Conservation (phyloP, 1,140 invertebrate species). For the Leptopilina boulardi region DNA sequence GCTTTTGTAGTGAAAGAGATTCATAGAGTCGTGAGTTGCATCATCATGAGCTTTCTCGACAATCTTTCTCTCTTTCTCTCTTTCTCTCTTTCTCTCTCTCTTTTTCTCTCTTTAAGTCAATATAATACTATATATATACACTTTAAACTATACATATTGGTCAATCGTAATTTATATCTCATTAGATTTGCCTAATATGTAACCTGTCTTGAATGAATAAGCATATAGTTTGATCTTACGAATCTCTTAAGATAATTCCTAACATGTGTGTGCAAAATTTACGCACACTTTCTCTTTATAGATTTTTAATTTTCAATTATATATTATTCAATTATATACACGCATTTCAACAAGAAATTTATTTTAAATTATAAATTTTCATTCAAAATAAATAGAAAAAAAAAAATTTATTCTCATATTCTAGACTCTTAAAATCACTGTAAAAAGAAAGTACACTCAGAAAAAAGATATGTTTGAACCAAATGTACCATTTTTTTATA, state of each 20-base stretch:
- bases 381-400: too few relatives aligned
- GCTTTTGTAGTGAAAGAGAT: conserved; percentile 50
- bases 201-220: conserved; percentile 52
- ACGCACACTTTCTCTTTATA: conserved; percentile 7
- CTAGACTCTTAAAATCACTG: too few relatives aligned
- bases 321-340: background rate
- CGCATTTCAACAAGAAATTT: background rate
- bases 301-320: background rate
- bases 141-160: conserved; percentile 52
- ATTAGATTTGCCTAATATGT: conserved; percentile 62
- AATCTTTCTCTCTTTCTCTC: conserved; percentile 40
- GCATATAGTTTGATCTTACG: conserved; percentile 47
- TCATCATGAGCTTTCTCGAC: conserved; percentile 60
- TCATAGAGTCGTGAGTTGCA: conserved; percentile 53
- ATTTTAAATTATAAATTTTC: too few relatives aligned
- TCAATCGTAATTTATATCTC: conserved; percentile 67
- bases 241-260: background rate
- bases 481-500: too few relatives aligned
- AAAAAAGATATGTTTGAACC: too few relatives aligned
- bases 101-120: too few relatives aligned
- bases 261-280: background rate
- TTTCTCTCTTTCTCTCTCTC: too few relatives aligned
- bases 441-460: too few relatives aligned
- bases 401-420: too few relatives aligned
- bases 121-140: conserved; percentile 51